Evolutionary conservation across 2,888 invertebrate genomes (phyloP), one percentile per base, ranked within the genome.

Genomic region (Sarcophaga rosellei): DNA sequence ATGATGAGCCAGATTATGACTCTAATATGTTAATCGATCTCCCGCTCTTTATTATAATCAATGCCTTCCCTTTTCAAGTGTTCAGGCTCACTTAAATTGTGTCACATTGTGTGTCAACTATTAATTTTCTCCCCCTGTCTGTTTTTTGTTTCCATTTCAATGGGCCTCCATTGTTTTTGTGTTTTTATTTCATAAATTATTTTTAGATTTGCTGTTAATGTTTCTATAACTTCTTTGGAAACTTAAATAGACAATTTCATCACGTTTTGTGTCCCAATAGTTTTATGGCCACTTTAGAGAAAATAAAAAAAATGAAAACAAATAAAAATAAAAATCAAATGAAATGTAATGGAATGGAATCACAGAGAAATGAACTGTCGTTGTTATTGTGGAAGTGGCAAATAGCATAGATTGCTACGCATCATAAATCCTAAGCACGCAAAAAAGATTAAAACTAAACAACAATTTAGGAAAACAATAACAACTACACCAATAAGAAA

Each of bases 231-330:
- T 68, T 25, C 10, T 25, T 35, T 8, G 8, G 6, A 20, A 47
- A 17, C 74, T 23, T 15, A 20, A 62, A 70, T 44, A 47, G 20
- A 74, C 47, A 74, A 80, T 66, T 73, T 80, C 73, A 73, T 66
- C 80, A 80, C 80, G 80, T 80, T 72, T 79, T 21, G 21, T 59
- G 15, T 45, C n/a, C 45, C 25, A 68, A 81, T 66, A 73, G 47
- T 74, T 25, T 45, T 65, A 65, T 76, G 4, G 47, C 25, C 45
- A 65, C 45, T 45, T 62, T 47, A 25, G 45, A 75, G 62, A 69
- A 6, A 73, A 66, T 6, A 66, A 15, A 47, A 35, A 35, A 69
- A 12, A 45, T n/a, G n/a, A 21, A 12, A n/a, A 61, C 3, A 17
- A 21, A 66, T 20, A 47, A 47, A 65, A 10, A 25, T n/a, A 62